Percentiles rank a stretch among this genome's conserved stretches.
phyloP scores from a whole-genome alignment of 2,888 invertebrate species.

The Pocota personata region DNA sequence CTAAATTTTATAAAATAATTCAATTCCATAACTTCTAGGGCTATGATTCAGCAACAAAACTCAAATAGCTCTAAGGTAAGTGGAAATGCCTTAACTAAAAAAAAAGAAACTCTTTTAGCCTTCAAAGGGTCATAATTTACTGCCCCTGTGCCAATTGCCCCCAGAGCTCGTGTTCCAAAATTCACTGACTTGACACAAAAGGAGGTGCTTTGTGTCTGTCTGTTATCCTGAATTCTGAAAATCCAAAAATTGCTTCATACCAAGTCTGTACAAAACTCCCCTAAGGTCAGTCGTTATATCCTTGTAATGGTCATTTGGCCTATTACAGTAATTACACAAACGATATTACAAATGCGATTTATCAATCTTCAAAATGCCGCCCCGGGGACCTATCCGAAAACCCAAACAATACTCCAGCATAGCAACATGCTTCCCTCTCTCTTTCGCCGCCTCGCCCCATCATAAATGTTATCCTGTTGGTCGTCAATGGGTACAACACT shows the following conservation, averaged over 20 bases:
- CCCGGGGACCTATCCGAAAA: slow-evolving; percentile 28
- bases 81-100: no score
- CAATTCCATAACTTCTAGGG: no score
- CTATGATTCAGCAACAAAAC: no score
- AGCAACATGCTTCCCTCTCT: background rate
- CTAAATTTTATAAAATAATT: no score
- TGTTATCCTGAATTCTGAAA: background rate
- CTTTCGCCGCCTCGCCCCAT: background rate
- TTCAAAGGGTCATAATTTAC: background rate
- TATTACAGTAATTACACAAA: slow-evolving; percentile 56
- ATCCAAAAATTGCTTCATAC: background rate
- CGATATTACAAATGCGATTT: slow-evolving; percentile 51
- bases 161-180: background rate
- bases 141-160: slow-evolving; percentile 1
- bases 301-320: slow-evolving; percentile 43
- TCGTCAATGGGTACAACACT: slow-evolving; percentile 7
- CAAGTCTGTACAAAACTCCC: slow-evolving; percentile 4
- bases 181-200: background rate
- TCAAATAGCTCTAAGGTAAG: no score
- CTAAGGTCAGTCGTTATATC: slow-evolving; percentile 31
- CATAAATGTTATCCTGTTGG: slow-evolving; percentile 8
- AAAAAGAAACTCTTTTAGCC: background rate
- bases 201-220: background rate
- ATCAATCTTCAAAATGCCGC: slow-evolving; percentile 39
- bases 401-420: slow-evolving; percentile 4